Conservation (phyloP, 2,113 vertebrate genomes). For the Sylvicapra grimmia region DNA sequence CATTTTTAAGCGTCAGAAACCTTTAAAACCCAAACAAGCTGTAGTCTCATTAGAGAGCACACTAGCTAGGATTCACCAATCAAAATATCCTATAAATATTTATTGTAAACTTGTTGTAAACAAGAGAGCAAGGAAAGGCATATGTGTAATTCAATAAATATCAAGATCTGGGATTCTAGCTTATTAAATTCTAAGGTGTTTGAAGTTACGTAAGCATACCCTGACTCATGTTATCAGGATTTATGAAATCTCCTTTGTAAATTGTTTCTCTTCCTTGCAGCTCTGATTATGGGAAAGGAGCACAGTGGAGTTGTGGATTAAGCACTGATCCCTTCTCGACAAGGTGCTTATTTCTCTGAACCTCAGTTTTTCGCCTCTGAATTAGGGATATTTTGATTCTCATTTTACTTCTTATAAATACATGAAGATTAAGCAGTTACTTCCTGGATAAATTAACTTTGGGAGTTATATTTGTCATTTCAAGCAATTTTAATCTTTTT, state of each 20-base stretch:
- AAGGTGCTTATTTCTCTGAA: not conserved
- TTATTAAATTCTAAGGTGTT: conserved; percentile 24
- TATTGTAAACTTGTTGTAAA: conserved; percentile 43
- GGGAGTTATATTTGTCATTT: conserved; percentile 39
- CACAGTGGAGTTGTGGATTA: not conserved
- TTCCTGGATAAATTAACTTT: not conserved
- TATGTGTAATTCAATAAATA: conserved; percentile 17
- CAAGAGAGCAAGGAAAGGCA: conserved; percentile 29
- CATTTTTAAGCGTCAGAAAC: conserved; percentile 57
- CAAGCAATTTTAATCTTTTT: not conserved
- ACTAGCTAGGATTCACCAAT: conserved; percentile 42
- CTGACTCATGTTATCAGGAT: not conserved
- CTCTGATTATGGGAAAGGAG: not conserved
- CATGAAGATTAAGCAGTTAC: not conserved
- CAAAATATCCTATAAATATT: conserved; percentile 41
- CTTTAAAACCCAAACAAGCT: conserved; percentile 46
- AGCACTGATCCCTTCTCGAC: not conserved
- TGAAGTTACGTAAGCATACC: not conserved
- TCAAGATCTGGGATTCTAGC: not conserved
- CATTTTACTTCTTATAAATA: not conserved
- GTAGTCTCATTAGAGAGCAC: conserved; percentile 50
- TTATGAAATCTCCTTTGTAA: not conserved
- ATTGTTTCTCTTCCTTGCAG: not conserved
- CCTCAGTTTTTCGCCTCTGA: not conserved
- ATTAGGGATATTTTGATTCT: not conserved